A percentile compares a stretch with the other conserved stretches of the same genome.
phyloP scores from a whole-genome alignment of 2,113 vertebrate genomes.

The Gila orcuttii region DNA sequence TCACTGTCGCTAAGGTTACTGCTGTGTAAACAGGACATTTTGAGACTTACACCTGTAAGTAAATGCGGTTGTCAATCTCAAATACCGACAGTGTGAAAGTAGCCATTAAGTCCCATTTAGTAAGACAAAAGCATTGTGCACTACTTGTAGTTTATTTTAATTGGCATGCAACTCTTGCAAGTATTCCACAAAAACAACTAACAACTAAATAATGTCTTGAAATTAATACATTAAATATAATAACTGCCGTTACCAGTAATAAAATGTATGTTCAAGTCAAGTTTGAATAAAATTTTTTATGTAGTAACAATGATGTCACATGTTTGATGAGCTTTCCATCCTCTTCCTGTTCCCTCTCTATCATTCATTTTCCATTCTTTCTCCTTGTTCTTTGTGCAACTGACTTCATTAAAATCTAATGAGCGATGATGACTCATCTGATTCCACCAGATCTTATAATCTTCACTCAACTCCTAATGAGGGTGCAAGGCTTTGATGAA shows the following conservation, averaged over 20 bases:
- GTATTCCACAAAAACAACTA: background rate
- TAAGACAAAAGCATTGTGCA: background rate
- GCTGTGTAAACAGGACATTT: no score
- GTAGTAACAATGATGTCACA: slow-evolving; percentile 17
- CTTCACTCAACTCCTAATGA: slow-evolving; percentile 62
- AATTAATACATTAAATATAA: background rate
- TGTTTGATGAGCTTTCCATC: background rate
- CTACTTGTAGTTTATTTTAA: background rate
- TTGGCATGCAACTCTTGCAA: background rate
- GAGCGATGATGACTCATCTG: slow-evolving; percentile 64
- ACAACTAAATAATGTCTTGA: background rate
- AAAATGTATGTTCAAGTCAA: background rate
- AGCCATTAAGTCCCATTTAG: background rate
- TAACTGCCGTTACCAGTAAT: background rate
- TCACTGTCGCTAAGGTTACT: no score
- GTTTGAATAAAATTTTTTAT: background rate
- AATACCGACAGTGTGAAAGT: no score
- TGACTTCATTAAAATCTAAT: slow-evolving; percentile 64
- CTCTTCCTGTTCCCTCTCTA: slow-evolving; percentile 8
- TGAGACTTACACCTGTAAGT: no score
- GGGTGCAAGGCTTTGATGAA: slow-evolving; percentile 52
- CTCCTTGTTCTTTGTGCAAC: background rate
- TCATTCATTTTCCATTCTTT: slow-evolving; percentile 6
- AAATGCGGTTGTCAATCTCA: no score
- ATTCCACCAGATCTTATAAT: slow-evolving; percentile 61